Evolutionary conservation across 2,797 vertebrate species (phyloP).

Genomic region (Forpus xanthops): DNA sequence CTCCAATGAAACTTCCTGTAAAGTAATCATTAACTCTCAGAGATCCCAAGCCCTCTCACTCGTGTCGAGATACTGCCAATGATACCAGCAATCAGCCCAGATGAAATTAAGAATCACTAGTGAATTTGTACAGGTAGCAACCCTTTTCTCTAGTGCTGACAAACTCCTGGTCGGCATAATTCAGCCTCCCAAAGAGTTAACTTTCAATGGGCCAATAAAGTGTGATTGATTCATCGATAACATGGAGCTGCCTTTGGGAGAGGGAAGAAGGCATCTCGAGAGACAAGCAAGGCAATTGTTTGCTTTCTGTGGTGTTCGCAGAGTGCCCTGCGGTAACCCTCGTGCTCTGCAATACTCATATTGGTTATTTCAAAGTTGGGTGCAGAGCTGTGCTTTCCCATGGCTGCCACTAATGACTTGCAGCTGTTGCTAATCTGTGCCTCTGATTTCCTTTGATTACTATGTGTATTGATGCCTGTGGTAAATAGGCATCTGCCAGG

Average conservation of each 20-base stretch:
- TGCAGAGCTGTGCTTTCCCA: constrained; percentile 82
- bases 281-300: constrained; percentile 81
- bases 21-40: constrained; percentile 4
- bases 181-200: constrained; percentile 28
- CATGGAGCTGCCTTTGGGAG: constrained; percentile 1
- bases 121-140: not conserved
- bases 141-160: not conserved
- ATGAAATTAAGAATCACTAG: not conserved
- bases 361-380: constrained; percentile 80
- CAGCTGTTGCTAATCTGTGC: constrained; percentile 86
- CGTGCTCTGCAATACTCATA: constrained; percentile 74
- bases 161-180: not conserved
- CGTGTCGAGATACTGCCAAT: not conserved
- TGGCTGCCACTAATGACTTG: constrained; percentile 86
- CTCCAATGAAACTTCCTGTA: constrained; percentile 18
- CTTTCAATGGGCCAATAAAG: not conserved
- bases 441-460: constrained; percentile 87
- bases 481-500: constrained; percentile 87
- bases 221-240: constrained; percentile 56
- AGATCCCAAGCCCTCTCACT: not conserved
- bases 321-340: constrained; percentile 79
- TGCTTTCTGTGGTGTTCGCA: constrained; percentile 62
- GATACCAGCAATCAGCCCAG: not conserved
- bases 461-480: constrained; percentile 86
- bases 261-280: constrained; percentile 53